These are phyloP conservation scores for Perizoma affinitatum DNA, from an alignment of 2,888 invertebrate genomes.

Conservation along the genomic window DNA sequence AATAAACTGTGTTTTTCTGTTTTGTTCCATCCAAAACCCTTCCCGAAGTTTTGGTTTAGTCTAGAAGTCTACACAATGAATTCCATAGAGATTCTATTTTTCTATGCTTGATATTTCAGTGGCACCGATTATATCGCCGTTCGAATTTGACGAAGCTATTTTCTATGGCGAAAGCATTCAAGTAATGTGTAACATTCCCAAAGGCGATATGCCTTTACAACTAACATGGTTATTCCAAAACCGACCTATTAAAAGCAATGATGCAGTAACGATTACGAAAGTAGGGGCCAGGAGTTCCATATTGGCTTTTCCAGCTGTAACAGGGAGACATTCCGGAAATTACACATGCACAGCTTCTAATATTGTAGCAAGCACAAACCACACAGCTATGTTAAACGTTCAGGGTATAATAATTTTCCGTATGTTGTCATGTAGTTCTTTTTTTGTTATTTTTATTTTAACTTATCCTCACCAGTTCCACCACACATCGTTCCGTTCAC, in stretches of 20 bases:
- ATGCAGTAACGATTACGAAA: slow-evolving; percentile 80
- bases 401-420: slow-evolving; percentile 83
- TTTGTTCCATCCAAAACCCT: slow-evolving; percentile 49
- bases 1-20: slow-evolving; percentile 63
- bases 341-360: slow-evolving; percentile 91
- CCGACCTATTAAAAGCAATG: slow-evolving; percentile 67
- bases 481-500: slow-evolving; percentile 86
- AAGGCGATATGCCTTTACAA: slow-evolving; percentile 89
- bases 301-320: slow-evolving; percentile 86
- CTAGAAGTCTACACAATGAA: slow-evolving; percentile 16
- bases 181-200: slow-evolving; percentile 83
- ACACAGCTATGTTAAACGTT: slow-evolving; percentile 86
- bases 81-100: slow-evolving; percentile 15
- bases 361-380: slow-evolving; percentile 86
- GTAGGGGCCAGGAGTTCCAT: slow-evolving; percentile 85
- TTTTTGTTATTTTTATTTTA: slow-evolving; percentile 49
- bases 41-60: slow-evolving; percentile 25
- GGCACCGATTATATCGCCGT: slow-evolving; percentile 84
- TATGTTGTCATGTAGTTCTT: slow-evolving; percentile 49
- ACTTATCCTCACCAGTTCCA: slow-evolving; percentile 76
- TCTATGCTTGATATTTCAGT: slow-evolving; percentile 68
- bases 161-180: slow-evolving; percentile 85
- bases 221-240: slow-evolving; percentile 89
- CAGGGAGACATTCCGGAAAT: slow-evolving; percentile 88
- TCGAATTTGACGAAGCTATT: slow-evolving; percentile 82